These are phyloP conservation scores for Drosophila mercatorum DNA, from an alignment of 2,888 invertebrate species.

Conservation along the genomic window DNA sequence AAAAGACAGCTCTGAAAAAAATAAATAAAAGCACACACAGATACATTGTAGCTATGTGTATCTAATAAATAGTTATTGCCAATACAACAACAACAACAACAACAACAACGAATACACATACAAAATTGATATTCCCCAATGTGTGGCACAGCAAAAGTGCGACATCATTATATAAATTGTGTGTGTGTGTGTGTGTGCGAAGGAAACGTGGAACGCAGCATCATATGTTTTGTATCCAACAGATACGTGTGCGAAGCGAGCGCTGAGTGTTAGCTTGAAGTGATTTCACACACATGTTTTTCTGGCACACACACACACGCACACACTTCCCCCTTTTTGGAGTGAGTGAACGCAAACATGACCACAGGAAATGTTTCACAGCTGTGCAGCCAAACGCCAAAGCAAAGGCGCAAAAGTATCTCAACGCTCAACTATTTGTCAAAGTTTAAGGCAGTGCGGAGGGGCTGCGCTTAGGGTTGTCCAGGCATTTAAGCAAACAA, in stretches of 20 bases:
- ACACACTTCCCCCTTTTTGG: slow-evolving; percentile 38
- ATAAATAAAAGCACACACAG: slow-evolving; percentile 17
- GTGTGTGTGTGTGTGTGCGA: slow-evolving; percentile 40
- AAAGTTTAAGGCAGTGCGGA: slow-evolving; percentile 26
- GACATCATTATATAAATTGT: slow-evolving; percentile 81
- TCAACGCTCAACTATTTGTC: slow-evolving; percentile 62
- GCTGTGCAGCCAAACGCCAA: slow-evolving; percentile 53
- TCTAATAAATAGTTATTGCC: slow-evolving; percentile 81
- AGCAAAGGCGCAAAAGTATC: slow-evolving; percentile 44
- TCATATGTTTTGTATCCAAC: slow-evolving; percentile 78
- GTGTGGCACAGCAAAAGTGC: slow-evolving; percentile 66
- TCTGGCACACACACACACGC: slow-evolving; percentile 14
- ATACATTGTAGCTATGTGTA: slow-evolving; percentile 73
- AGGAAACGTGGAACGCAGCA: slow-evolving; percentile 41
- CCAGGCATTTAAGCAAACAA: slow-evolving; percentile 41
- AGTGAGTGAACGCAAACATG: slow-evolving; percentile 58
- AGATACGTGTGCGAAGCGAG: slow-evolving; percentile 53
- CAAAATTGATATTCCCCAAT: slow-evolving; percentile 78
- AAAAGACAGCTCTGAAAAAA: slow-evolving; percentile 22
- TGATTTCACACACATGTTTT: slow-evolving; percentile 78
- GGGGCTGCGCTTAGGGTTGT: slow-evolving; percentile 19
- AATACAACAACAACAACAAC: slow-evolving; percentile 54
- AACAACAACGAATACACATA: slow-evolving; percentile 27
- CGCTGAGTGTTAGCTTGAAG: slow-evolving; percentile 53
- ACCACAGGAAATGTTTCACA: slow-evolving; percentile 75